A percentile compares a stretch with the other conserved stretches of the same genome.
These are phyloP conservation scores for Drosophila sucinea DNA, from an alignment of 1,140 invertebrate genomes.

Conservation along the genomic window DNA sequence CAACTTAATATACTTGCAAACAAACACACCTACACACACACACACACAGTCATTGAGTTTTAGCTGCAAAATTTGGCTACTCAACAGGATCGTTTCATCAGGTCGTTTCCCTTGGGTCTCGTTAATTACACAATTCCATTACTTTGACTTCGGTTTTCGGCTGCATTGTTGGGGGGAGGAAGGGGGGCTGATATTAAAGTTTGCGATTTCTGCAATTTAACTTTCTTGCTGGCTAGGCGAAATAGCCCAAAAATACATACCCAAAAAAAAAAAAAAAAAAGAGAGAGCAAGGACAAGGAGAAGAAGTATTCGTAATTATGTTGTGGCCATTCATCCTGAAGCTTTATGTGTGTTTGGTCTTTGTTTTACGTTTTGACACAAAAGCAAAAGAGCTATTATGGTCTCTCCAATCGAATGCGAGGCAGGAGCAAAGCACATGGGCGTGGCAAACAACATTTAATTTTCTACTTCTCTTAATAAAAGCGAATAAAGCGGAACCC, in stretches of 20 bases:
- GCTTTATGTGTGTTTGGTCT: constrained; percentile 46
- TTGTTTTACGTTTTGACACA: constrained; percentile 36
- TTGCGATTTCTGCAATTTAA: constrained; percentile 74
- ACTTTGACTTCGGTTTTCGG: constrained; percentile 55
- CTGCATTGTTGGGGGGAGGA: background rate
- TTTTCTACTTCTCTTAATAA: no score
- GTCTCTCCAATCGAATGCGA: constrained; percentile 7
- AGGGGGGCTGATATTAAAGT: constrained; percentile 58
- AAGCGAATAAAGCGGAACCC: no score
- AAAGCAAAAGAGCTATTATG: constrained; percentile 54
- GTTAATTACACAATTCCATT: constrained; percentile 76
- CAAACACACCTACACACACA: no score
- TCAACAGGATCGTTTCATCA: constrained; percentile 47
- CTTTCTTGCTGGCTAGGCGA: constrained; percentile 59
- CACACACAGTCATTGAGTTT: no score
- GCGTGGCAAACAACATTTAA: background rate
- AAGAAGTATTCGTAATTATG: constrained; percentile 68
- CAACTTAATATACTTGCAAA: no score
- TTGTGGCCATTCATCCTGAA: constrained; percentile 67
- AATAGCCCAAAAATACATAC: constrained; percentile 18
- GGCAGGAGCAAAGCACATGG: background rate
- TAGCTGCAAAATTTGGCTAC: constrained; percentile 5
- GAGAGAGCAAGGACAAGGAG: background rate
- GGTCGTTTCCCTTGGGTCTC: constrained; percentile 60
- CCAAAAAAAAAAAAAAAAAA: background rate